Evolutionary conservation across 2,888 invertebrate genomes (phyloP).

Genomic region (Bellardia pandia): DNA sequence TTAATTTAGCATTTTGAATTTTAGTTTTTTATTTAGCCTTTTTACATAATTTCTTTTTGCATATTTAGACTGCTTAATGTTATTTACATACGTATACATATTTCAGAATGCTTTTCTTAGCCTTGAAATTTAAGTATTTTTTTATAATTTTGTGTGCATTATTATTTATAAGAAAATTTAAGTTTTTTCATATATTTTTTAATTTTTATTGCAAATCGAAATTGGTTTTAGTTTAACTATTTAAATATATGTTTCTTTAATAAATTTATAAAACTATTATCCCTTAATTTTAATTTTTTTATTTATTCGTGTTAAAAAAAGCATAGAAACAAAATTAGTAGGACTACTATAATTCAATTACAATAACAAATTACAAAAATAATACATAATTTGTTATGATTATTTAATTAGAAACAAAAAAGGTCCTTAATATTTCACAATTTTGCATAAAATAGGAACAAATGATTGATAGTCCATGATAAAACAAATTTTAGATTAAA

Average conservation of each 20-base stretch:
- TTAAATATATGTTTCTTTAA: neutral
- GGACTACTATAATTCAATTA: too few species aligned
- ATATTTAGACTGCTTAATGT: constrained; percentile 38
- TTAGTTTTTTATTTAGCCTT: constrained; percentile 10
- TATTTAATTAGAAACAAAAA: too few species aligned
- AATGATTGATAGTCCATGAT: too few species aligned
- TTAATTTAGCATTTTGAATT: constrained; percentile 41
- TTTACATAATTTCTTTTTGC: constrained; percentile 41
- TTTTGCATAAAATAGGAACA: too few species aligned
- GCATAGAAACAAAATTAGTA: too few species aligned
- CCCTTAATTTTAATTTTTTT: too few species aligned
- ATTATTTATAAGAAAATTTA: constrained; percentile 55
- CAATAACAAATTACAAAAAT: too few species aligned
- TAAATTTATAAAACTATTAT: neutral
- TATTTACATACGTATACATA: neutral
- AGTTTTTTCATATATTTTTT: constrained; percentile 28
- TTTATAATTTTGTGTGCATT: constrained; percentile 50
- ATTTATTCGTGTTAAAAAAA: too few species aligned
- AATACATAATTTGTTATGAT: too few species aligned
- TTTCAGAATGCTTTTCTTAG: constrained; percentile 57
- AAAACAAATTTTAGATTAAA: too few species aligned
- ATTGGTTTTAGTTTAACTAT: constrained; percentile 35
- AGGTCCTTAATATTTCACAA: too few species aligned
- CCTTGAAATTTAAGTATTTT: constrained; percentile 51
- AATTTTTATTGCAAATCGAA: constrained; percentile 35